Percentiles rank a stretch among this genome's conserved stretches.
Conservation (phyloP, 2,888 invertebrate genomes). For the Eucera pruinosa region DNA sequence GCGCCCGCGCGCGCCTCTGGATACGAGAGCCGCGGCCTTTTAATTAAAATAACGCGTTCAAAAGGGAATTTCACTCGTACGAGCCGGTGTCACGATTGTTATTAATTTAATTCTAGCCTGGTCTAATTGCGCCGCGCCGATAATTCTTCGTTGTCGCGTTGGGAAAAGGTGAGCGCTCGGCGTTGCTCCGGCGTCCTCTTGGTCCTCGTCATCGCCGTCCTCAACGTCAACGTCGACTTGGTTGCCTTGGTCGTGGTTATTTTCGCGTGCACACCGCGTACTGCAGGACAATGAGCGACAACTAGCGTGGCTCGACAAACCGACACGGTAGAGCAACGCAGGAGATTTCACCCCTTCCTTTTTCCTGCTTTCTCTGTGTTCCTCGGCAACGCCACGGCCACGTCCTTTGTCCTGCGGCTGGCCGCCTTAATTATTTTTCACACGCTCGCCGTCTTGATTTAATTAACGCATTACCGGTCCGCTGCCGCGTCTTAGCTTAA, state of each 20-base stretch:
- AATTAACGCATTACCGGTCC: constrained; percentile 64
- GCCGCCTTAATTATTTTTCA: constrained; percentile 68
- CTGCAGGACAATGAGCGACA: constrained; percentile 56
- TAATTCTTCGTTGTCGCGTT: constrained; percentile 47
- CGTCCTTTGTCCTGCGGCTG: constrained; percentile 53
- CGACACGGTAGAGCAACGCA: constrained; percentile 33
- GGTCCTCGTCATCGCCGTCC: background rate
- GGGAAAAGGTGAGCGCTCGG: constrained; percentile 14
- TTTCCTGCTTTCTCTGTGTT: constrained; percentile 33
- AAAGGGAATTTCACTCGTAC: constrained; percentile 59
- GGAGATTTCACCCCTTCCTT: constrained; percentile 47
- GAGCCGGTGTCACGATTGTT: constrained; percentile 55
- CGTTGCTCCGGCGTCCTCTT: background rate
- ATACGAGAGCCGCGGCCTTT: too few relatives aligned
- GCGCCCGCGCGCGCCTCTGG: constrained; percentile 13
- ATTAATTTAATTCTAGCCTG: constrained; percentile 62
- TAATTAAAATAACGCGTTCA: constrained; percentile 63
- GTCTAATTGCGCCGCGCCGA: constrained; percentile 60
- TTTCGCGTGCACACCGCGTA: constrained; percentile 38
- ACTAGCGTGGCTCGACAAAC: constrained; percentile 31
- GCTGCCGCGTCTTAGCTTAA: constrained; percentile 62
- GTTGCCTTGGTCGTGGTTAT: constrained; percentile 41
- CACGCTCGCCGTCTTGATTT: constrained; percentile 67
- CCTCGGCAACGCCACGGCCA: constrained; percentile 43
- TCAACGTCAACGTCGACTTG: background rate